A percentile compares a stretch with the other conserved stretches of the same genome.
Evolutionary conservation across 2,797 vertebrate species (phyloP).

Genomic region (Sphaeramia orbicularis): DNA sequence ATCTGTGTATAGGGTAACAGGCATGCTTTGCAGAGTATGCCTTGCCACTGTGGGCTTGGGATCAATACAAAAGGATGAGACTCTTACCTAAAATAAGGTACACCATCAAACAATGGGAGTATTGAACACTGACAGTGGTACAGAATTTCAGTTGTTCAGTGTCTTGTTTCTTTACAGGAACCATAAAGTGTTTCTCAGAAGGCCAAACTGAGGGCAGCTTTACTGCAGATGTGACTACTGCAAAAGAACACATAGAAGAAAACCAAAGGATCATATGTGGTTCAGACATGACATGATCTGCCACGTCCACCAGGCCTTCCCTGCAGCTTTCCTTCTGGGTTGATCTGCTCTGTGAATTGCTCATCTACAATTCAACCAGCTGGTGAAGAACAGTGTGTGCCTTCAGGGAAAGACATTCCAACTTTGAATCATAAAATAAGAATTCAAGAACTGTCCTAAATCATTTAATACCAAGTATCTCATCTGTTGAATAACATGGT

Average conservation of each 20-base stretch:
- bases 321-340: conserved; percentile 12
- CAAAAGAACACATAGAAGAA: conserved; percentile 16
- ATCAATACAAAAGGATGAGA: conserved; percentile 44
- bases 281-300: conserved; percentile 19
- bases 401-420: conserved; percentile 36
- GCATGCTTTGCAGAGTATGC: conserved; percentile 9
- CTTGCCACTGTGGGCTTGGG: conserved; percentile 5
- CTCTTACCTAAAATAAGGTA: conserved; percentile 15
- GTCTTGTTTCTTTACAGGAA: conserved; percentile 25
- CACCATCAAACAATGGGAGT: background rate
- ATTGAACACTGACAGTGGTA: conserved; percentile 12
- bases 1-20: conserved; percentile 12
- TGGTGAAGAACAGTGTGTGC: conserved; percentile 15
- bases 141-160: conserved; percentile 38
- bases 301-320: conserved; percentile 5
- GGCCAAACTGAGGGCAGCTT: conserved; percentile 6
- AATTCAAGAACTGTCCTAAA: conserved; percentile 38
- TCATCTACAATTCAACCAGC: conserved; percentile 11
- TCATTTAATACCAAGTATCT: conserved; percentile 36
- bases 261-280: conserved; percentile 6
- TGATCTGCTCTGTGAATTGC: conserved; percentile 11
- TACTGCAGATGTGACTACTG: conserved; percentile 12
- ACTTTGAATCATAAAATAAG: conserved; percentile 40
- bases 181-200: conserved; percentile 12
- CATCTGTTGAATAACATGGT: conserved; percentile 17